Percentiles rank a stretch among this genome's conserved stretches.
Evolutionary conservation across 2,797 vertebrate genomes (phyloP).

Genomic region (Rousettus madagascariensis): DNA sequence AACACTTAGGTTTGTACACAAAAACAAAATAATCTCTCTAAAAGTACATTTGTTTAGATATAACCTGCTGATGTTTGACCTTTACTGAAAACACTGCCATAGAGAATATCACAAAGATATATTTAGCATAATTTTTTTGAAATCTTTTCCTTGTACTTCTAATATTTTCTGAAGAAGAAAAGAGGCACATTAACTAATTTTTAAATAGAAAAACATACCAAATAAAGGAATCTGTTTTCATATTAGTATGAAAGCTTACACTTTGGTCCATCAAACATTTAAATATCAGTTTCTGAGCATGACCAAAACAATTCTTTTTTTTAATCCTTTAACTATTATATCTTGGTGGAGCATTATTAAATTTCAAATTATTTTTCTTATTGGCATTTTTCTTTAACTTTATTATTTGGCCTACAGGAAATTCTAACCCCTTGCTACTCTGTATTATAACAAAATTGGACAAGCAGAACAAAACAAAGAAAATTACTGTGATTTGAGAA

Average conservation of each 20-base stretch:
- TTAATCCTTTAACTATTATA: not conserved
- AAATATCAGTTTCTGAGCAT: not conserved
- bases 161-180: not conserved
- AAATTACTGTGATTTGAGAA: conserved; percentile 51
- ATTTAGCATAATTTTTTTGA: conserved; percentile 68
- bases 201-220: not conserved
- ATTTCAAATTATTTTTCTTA: conserved; percentile 35
- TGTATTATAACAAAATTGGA: conserved; percentile 49
- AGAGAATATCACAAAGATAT: conserved; percentile 64
- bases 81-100: conserved; percentile 52
- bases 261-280: not conserved
- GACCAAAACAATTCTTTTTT: not conserved
- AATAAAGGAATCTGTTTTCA: not conserved
- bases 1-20: not conserved
- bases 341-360: not conserved
- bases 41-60: conserved; percentile 25
- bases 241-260: not conserved
- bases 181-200: not conserved
- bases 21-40: conserved; percentile 52
- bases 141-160: conserved; percentile 60
- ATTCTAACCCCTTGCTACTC: conserved; percentile 29
- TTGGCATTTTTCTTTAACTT: conserved; percentile 44
- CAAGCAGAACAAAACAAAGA: conserved; percentile 56
- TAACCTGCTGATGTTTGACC: not conserved
- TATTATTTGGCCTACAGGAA: conserved; percentile 42